A percentile compares a stretch with the other conserved stretches of the same genome.
These are phyloP conservation scores for Odontophorus gujanensis DNA, from an alignment of 2,113 vertebrate genomes.

Conservation along the genomic window DNA sequence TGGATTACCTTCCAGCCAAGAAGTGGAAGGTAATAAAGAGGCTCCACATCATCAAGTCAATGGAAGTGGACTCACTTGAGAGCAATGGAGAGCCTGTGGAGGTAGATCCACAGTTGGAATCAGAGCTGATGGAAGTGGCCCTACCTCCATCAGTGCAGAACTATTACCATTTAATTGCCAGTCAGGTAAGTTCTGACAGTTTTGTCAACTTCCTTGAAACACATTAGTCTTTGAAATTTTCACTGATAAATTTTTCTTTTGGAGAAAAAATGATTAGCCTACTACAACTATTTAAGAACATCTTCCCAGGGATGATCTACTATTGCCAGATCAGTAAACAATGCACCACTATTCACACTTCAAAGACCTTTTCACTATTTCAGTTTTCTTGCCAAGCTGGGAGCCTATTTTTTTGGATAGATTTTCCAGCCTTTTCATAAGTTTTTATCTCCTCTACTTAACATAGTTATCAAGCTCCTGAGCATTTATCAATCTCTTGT, in stretches of 20 bases:
- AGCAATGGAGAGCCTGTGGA: no score
- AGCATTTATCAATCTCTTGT: slow-evolving; percentile 59
- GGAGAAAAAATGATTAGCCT: background rate
- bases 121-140: no score
- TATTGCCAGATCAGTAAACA: background rate
- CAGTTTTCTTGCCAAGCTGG: background rate
- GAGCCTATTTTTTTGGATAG: slow-evolving; percentile 52
- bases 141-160: no score
- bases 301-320: background rate
- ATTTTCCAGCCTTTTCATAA: slow-evolving; percentile 45
- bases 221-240: background rate
- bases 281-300: background rate
- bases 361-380: slow-evolving; percentile 22
- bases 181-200: background rate
- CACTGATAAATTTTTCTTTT: background rate
- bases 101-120: no score
- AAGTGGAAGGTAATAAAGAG: no score
- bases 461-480: slow-evolving; percentile 36
- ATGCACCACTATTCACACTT: background rate
- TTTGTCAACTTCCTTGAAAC: background rate
- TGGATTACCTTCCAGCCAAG: no score
- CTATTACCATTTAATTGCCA: no score
- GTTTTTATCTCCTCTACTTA: slow-evolving; percentile 55
- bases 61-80: no score
- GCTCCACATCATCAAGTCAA: no score